Evolutionary conservation across 2,113 vertebrate species (phyloP), one percentile per base, ranked within the genome.

Genomic region (Phylloscopus trochiloides): DNA sequence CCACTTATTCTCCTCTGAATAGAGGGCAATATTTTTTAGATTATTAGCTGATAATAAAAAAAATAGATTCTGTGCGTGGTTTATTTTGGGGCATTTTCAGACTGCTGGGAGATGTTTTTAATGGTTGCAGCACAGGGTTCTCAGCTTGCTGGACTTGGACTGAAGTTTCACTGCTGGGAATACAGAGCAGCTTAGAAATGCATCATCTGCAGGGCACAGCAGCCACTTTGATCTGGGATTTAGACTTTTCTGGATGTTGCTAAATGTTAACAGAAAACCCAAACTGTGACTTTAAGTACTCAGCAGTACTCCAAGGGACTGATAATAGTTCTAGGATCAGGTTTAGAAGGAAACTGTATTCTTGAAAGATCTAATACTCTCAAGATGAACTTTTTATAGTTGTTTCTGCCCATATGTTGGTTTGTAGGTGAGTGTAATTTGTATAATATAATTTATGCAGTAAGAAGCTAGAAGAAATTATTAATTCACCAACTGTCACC

Each of bases 401-500:
- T 11, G 5, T 58, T 90, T 86, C 59, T 91, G 54, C 38, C 32
- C 18, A 12, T 50, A 10, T 48, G 52, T 43, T 76, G 58, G 8
- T 82, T 82, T 66, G 47, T 76, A 90, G 90, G 42, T 61, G 32
- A 80, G 14, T 81, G 19, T 78, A 52, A 80, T 80, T 77, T 63
- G 31, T 76, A 10, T 75, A 25, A 63, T 59, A 36, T 18, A 94
- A 94, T 86, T 66, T 79, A 76, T 5, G 1, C 54, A 80, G 43
- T 43, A 54, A 83, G 88, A 66, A 86, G 78, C 21, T 34, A 55
- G 67, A 88, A 91, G 51, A 76, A 94, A 86, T 63, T 55, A 47
- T 86, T 94, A 86, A 88, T 96, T 90, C 90, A 94, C 63, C 51
- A 92, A 77, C 36, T 83, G 59, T 77, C 88, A 73, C 31, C 43